Evolutionary conservation across 2,113 vertebrate species (phyloP), one percentile per base, ranked within the genome.

Genomic region (Gracilinanus agilis): DNA sequence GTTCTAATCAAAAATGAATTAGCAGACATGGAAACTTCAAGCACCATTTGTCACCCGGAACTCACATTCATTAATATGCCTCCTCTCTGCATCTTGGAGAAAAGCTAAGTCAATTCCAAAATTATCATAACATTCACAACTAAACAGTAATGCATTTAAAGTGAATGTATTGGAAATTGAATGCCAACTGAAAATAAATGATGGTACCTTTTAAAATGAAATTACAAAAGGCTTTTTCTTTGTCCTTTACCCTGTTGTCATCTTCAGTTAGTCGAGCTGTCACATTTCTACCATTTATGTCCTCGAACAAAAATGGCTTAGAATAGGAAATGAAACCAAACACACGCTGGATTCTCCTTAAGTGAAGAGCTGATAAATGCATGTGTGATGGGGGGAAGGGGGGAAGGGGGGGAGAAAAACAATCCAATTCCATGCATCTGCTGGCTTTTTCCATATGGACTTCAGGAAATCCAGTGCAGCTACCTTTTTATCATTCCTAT

Each of bases 1-100:
- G 98, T 98, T 98, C 98, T 98, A 99, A 99, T 99, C 95, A 98
- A 99, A 99, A 98, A 98, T 97, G 97, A 99, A 99, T 99, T 98
- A 98, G 98, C 98, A 98, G 98, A 98, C 98, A 98, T 95, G 97
- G 97, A 97, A 98, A 97, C 98, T 98, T 98, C 98, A 98, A 98
- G 98, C 98, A 98, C 95, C 95, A 96, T 98, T 98, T 98, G 96
- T 99, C 98, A 98, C 97, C 97, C 98, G 98, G 97, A 99, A 98
- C 98, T 98, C 97, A 67, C 97, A 96, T 98, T 97, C 98, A 97
- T 98, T 98, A 98, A 98, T 98, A 96, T 95, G 97, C 95, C 91
- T 98, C 96, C 56, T 97, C 97, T 98, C 97, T 98, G 54, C 97
- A 96, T 98, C 97, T 98, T 98, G 96, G 97, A 98, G 97, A 98